These are phyloP conservation scores for Platypus cylindrus DNA, from an alignment of 2,888 invertebrate genomes.

Conservation along the genomic window DNA sequence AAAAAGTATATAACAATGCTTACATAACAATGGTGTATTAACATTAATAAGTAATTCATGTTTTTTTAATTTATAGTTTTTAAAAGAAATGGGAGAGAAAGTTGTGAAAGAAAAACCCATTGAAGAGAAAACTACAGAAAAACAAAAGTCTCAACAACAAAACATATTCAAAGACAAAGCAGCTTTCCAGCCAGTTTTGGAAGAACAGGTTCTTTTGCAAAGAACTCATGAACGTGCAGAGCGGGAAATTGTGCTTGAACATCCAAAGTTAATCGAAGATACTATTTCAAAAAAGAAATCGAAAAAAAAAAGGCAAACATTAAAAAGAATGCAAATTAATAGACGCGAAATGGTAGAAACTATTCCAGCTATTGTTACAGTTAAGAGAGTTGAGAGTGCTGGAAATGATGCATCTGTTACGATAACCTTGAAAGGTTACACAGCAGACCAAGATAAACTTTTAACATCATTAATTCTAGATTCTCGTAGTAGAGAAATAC, in stretches of 20 bases:
- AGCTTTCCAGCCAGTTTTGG: too few species aligned
- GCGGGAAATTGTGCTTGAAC: too few species aligned
- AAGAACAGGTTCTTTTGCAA: too few species aligned
- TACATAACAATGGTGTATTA: neutral
- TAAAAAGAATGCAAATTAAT: slow-evolving; percentile 12
- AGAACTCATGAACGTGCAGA: too few species aligned
- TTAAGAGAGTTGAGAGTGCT: slow-evolving; percentile 55
- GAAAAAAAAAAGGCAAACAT: slow-evolving; percentile 15
- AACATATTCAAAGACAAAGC: too few species aligned
- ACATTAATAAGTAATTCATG: too few species aligned
- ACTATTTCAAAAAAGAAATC: slow-evolving; percentile 21
- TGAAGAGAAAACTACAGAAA: too few species aligned
- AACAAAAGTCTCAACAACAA: too few species aligned
- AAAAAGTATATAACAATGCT: too few species aligned
- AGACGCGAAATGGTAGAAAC: slow-evolving; percentile 29
- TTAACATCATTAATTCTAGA: slow-evolving; percentile 50
- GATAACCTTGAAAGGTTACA: slow-evolving; percentile 61
- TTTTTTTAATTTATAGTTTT: too few species aligned
- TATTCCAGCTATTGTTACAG: slow-evolving; percentile 51
- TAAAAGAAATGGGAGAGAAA: too few species aligned
- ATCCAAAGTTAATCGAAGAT: slow-evolving; percentile 18
- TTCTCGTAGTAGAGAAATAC: slow-evolving; percentile 14
- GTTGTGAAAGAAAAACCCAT: too few species aligned
- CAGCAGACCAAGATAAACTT: slow-evolving; percentile 60
- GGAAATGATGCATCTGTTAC: slow-evolving; percentile 58